phyloP scores from a whole-genome alignment of 35 echinoderm and acorn worm species.

The Anneissia japonica region DNA sequence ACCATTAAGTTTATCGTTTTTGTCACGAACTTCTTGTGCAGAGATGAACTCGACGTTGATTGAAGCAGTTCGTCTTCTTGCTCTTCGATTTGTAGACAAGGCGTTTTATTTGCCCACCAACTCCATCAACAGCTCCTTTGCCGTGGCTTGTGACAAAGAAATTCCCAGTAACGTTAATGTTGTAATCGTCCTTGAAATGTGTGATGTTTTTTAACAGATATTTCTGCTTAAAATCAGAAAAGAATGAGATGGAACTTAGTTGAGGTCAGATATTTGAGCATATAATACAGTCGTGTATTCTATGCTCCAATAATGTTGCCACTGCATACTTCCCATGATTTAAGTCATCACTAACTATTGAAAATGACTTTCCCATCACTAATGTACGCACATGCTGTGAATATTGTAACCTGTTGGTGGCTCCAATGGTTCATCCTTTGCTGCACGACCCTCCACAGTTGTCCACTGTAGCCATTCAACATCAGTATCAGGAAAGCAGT shows the following conservation, averaged over 20 bases:
- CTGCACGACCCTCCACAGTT: not conserved
- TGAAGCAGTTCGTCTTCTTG: not conserved
- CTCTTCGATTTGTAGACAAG: not conserved
- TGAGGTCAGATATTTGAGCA: not conserved
- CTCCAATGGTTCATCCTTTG: not conserved
- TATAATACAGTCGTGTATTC: not conserved
- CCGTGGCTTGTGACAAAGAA: conserved; percentile 18
- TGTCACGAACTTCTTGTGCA: not conserved
- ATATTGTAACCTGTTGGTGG: not conserved
- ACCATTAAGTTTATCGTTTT: conserved; percentile 2
- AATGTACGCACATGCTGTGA: not conserved
- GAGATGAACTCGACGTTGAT: not conserved
- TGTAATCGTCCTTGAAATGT: conserved; percentile 1
- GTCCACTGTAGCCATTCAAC: not conserved
- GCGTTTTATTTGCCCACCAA: conserved; percentile 5
- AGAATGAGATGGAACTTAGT: not conserved
- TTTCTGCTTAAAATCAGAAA: conserved; percentile 20
- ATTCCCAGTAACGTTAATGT: conserved; percentile 10
- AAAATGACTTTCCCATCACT: not conserved
- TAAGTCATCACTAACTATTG: conserved; percentile 2
- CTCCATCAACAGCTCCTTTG: conserved; percentile 6
- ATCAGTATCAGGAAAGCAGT: too few species aligned
- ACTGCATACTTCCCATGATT: conserved; percentile 7
- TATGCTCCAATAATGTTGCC: not conserved
- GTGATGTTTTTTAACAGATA: conserved; percentile 8